Conservation (phyloP, 2,113 vertebrate species). For the Montifringilla adamsi region DNA sequence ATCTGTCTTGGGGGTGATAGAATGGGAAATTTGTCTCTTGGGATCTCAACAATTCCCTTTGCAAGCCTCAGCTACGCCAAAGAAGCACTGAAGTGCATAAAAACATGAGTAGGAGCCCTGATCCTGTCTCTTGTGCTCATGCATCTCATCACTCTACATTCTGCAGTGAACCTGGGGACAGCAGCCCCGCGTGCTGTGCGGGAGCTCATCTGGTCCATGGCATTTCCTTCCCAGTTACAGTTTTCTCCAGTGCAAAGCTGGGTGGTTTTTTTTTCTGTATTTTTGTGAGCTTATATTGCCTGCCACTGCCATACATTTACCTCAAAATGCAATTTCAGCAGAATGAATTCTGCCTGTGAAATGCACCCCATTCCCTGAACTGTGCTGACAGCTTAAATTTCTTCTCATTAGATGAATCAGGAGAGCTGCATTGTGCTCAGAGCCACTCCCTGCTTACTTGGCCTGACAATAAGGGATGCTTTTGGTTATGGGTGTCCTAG, state of each 20-base stretch:
- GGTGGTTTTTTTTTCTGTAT: not conserved
- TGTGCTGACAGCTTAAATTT: not conserved
- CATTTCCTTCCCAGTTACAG: not conserved
- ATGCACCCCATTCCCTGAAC: not conserved
- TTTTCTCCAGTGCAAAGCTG: not conserved
- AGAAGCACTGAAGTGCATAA: not conserved
- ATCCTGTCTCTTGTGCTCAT: not conserved
- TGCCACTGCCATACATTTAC: not conserved
- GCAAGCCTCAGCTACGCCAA: not conserved
- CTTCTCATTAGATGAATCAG: not conserved
- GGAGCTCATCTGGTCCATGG: not conserved
- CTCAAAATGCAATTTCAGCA: not conserved
- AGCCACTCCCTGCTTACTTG: not conserved
- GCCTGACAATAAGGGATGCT: not conserved
- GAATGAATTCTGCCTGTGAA: not conserved
- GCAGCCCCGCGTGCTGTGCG: not conserved
- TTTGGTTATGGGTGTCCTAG: not conserved
- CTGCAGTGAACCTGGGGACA: not conserved
- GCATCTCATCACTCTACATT: not conserved
- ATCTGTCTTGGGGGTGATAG: not conserved
- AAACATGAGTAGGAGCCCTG: not conserved
- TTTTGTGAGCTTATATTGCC: not conserved
- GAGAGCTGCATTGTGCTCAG: not conserved
- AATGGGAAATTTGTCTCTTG: not conserved
- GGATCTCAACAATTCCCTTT: not conserved